A percentile compares a stretch with the other conserved stretches of the same genome.
phyloP scores from a whole-genome alignment of 1,140 invertebrate species.

The Dendrolimus kikuchii region DNA sequence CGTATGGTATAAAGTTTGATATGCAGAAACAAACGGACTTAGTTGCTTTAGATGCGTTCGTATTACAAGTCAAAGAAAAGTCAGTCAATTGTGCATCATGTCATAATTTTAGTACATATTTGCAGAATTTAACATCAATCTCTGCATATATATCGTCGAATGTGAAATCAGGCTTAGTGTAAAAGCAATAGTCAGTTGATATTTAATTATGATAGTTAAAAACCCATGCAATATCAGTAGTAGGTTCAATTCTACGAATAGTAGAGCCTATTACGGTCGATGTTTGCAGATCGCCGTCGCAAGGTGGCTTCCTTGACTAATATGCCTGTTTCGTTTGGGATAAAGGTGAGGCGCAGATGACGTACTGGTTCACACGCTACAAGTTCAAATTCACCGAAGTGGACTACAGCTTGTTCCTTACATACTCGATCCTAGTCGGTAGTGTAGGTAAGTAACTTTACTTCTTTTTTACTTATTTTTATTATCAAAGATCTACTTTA shows the following conservation, averaged over 20 bases:
- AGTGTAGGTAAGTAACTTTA: slow-evolving; percentile 52
- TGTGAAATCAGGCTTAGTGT: no score
- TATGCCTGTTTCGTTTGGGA: slow-evolving; percentile 53
- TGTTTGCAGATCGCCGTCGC: slow-evolving; percentile 46
- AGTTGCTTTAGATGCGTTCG: no score
- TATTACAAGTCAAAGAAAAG: no score
- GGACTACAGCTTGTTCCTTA: slow-evolving; percentile 68
- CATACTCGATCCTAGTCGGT: slow-evolving; percentile 64
- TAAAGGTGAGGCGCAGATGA: slow-evolving; percentile 68
- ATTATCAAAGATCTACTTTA: not conserved
- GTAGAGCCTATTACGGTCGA: slow-evolving; percentile 32
- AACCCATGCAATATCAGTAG: slow-evolving; percentile 1
- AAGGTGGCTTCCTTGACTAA: slow-evolving; percentile 37
- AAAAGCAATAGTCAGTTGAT: no score
- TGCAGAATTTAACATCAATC: no score
- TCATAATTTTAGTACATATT: no score
- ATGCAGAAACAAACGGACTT: no score
- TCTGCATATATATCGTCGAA: no score
- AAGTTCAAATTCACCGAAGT: slow-evolving; percentile 70
- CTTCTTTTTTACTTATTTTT: not conserved
- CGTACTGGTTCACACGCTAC: slow-evolving; percentile 68
- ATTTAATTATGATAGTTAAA: not conserved
- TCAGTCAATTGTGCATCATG: no score
- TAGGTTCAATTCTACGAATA: slow-evolving; percentile 3
- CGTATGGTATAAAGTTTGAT: no score